These are phyloP conservation scores for Odontamblyopus lacepedii DNA, from an alignment of 2,797 vertebrate species.

Conservation along the genomic window DNA sequence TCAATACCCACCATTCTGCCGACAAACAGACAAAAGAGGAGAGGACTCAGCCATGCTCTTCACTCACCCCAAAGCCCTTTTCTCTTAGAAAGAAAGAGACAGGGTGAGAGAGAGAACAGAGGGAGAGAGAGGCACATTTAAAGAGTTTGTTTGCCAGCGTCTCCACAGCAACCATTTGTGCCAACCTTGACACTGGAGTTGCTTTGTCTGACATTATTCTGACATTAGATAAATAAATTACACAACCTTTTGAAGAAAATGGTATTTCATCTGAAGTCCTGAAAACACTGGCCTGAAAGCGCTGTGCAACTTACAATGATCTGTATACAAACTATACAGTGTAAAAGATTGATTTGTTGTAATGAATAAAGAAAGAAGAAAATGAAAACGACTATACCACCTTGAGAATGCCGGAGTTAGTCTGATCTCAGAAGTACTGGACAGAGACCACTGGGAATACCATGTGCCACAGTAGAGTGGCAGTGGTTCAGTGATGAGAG, in stretches of 20 bases:
- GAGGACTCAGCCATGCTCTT: slow-evolving; percentile 40
- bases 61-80: slow-evolving; percentile 45
- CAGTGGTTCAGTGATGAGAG: too few relatives aligned
- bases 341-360: neutral
- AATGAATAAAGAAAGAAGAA: neutral
- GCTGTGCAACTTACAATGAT: neutral
- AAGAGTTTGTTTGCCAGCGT: slow-evolving; percentile 75
- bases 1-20: slow-evolving; percentile 77
- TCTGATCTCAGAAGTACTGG: too few relatives aligned
- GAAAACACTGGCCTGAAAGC: slow-evolving; percentile 5
- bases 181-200: slow-evolving; percentile 65
- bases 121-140: slow-evolving; percentile 31
- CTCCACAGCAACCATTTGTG: slow-evolving; percentile 67
- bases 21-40: slow-evolving; percentile 29
- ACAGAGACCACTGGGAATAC: too few relatives aligned
- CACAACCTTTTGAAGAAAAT: slow-evolving; percentile 33
- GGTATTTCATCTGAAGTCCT: slow-evolving; percentile 10
- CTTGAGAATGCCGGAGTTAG: too few relatives aligned
- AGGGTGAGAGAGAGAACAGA: slow-evolving; percentile 11
- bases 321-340: neutral
- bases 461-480: too few relatives aligned
- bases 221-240: slow-evolving; percentile 63
- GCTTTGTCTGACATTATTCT: slow-evolving; percentile 56
- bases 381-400: too few relatives aligned
- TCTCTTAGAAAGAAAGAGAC: slow-evolving; percentile 29